Percentiles rank a stretch among this genome's conserved stretches.
Evolutionary conservation across 2,113 vertebrate species (phyloP).

Genomic region (Junco hyemalis): DNA sequence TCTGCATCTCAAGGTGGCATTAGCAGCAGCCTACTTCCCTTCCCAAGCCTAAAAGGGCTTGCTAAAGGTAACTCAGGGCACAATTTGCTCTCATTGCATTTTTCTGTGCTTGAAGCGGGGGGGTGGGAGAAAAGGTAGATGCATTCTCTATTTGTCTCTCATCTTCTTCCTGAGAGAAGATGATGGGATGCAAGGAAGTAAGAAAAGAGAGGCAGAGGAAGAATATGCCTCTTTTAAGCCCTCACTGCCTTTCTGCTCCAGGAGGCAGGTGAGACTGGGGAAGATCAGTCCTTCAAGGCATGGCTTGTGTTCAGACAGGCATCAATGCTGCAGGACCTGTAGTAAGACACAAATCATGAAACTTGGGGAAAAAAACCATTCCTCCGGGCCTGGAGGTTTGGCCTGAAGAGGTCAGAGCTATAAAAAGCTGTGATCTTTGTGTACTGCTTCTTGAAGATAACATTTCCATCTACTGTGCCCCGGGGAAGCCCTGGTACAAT

Average conservation of each 20-base stretch:
- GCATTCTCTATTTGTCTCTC: background rate
- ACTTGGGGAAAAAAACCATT: background rate
- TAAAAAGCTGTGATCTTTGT: background rate
- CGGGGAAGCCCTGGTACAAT: background rate
- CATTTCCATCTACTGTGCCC: background rate
- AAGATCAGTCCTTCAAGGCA: background rate
- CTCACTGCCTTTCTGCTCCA: background rate
- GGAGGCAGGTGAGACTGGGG: background rate
- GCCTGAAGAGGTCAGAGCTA: background rate
- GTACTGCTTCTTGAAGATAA: background rate
- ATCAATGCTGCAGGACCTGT: background rate
- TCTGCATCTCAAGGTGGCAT: background rate
- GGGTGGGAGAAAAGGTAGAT: background rate
- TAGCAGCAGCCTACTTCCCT: background rate
- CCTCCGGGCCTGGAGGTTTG: background rate
- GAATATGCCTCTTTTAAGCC: background rate
- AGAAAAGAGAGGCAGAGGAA: background rate
- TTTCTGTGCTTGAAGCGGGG: background rate
- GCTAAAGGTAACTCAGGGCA: background rate
- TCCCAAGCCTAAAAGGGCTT: background rate
- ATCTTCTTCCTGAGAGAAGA: background rate
- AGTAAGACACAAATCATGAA: background rate
- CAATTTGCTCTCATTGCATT: background rate
- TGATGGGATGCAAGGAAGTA: background rate
- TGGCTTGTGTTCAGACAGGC: background rate